Base-by-base conservation (phyloP, 2,888 invertebrate species). In the Cryptocephalus primarius region DNA sequence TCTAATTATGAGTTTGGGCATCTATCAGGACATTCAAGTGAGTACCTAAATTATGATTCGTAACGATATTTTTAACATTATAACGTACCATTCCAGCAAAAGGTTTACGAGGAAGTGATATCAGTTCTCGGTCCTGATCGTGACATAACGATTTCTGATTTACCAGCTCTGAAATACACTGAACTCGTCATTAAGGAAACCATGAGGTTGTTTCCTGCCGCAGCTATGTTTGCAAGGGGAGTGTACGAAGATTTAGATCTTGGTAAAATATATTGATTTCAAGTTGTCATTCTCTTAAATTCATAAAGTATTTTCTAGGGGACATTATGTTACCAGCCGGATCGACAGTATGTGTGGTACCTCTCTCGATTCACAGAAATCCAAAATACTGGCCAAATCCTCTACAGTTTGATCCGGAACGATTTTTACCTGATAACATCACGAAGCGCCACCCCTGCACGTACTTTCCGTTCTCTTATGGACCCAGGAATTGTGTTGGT, bases 181-280 rank as follows among this genome's bases (percentile, higher is more conserved):
- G 53, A 55, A 22, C 47, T 43, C 22, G 53, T 51, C 8, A 48
- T 55, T 1, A 55, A 55, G 42, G 55, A 55, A 47, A 51, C 49
- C 12, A 34, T 55, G 33, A 45, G 55, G 33, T 36, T 53, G 8
- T 53, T 55, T 45, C 53, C 50, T 34, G 11, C 48, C 10, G 51
- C 34, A 13, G 42, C 50, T 1, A 11, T 44, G 2, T 14, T 51
- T 2, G 46, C 11, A 22, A 43, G 44, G 10, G 33, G 32, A 8
- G 11, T 42, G 4, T 12, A 39, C 13, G 44, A 12, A 10, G 44
- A 50, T 39, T 45, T 57, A 8, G 45, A 54, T 42, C n/a, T 55
- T 39, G 55, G 56, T 54, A 45, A 45, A 12, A 36, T 11, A 36
- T 36, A 22, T n/a, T n/a, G n/a, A n/a, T 6, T 22, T 22, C 22